A percentile compares a stretch with the other conserved stretches of the same genome.
These are phyloP conservation scores for Akabosia matsudoensis DNA, from an alignment of 1,140 invertebrate genomes.

Conservation along the genomic window DNA sequence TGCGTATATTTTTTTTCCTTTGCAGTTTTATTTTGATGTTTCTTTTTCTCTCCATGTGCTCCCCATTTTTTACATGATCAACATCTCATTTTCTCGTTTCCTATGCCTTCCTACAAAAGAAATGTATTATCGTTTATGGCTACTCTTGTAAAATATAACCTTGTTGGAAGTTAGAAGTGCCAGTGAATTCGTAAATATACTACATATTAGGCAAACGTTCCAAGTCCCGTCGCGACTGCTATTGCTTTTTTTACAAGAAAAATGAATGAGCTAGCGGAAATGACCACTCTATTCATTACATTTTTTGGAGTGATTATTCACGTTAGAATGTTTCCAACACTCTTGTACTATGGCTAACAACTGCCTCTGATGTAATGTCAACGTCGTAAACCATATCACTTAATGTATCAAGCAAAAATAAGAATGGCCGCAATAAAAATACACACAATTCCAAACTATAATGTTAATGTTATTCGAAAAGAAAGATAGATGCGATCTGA, in stretches of 20 bases:
- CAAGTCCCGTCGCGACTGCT: neutral
- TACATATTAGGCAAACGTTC: too few relatives aligned
- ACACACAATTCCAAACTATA: too few relatives aligned
- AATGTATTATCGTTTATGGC: slow-evolving; percentile 1
- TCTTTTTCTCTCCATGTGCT: neutral
- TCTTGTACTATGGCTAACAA: too few relatives aligned
- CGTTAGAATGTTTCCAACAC: neutral
- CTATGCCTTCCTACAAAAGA: neutral
- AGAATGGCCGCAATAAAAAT: neutral
- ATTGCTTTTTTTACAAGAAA: neutral
- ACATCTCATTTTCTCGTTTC: neutral
- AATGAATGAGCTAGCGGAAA: slow-evolving; percentile 20
- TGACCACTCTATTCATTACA: slow-evolving; percentile 13
- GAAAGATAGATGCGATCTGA: too few relatives aligned
- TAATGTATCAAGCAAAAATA: neutral
- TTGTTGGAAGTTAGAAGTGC: too few relatives aligned
- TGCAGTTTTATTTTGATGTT: neutral
- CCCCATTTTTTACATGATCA: neutral
- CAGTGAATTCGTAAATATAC: too few relatives aligned
- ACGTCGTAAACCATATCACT: slow-evolving; percentile 7
- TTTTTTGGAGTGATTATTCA: neutral
- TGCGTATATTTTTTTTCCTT: neutral
- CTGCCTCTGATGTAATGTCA: neutral
- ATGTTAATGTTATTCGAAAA: too few relatives aligned
- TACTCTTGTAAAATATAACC: too few relatives aligned